Base-by-base conservation (phyloP, 2,888 invertebrate species). In the Eucera pruinosa region DNA sequence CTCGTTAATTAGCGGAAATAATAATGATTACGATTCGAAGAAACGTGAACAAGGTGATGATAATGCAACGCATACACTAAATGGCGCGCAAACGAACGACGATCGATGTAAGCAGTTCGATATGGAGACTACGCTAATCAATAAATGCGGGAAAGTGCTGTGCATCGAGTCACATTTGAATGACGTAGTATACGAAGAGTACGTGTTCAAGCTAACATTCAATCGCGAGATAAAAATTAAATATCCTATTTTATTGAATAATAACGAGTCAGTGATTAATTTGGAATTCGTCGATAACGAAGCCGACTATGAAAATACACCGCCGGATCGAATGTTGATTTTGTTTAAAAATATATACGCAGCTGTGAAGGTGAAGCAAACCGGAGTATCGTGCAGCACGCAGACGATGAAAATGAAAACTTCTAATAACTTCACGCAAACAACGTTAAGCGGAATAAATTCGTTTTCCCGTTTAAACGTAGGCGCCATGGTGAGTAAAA, bases 111-210 rank as follows among this genome's bases (percentile, higher is more conserved):
- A 18, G 18, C 18, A 20, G n/a, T 25, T 62, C 41, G 47, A 52
- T 60, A 57, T 39, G 11, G 69, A 58, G 9, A n/a, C 18, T 11
- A 58, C 18, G 2, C 7, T 33, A 30, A 52, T 45, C 55, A 43
- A 72, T 25, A 60, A n/a, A 7, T 2, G 36, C 20, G 50, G 41
- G 2, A 54, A 45, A 48, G 55, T 83, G n/a, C 69, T 85, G 6
- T 72, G 78, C 20, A 72, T 88, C 43, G 83, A 85, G 39, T 85
- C 88, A 2, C 89, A 89, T 74, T 81, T 67, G n/a, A 88, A 88
- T 54, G 88, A 88, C 9, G 61, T 81, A 39, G 75, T 67, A 11
- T 85, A 82, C 67, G 82, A 85, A n/a, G 89, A 89, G 55, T 87
- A 87, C 55, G 75, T 87, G n/a, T 70, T 86, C 15, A 76, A 60